Conservation (phyloP, 2,113 vertebrate genomes). For the Sterna hirundo region DNA sequence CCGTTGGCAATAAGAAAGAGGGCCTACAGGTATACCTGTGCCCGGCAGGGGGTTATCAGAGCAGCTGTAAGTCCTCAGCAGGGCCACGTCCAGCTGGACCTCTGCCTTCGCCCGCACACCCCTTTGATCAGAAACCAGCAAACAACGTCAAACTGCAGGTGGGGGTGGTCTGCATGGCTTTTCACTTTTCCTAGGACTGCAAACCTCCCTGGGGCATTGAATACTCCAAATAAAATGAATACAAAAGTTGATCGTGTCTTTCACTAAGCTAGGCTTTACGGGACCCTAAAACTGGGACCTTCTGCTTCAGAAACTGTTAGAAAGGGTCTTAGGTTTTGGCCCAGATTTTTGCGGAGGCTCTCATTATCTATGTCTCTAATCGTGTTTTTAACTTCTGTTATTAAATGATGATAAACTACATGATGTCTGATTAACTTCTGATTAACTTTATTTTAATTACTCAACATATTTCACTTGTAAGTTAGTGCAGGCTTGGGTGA, state of each 20-base stretch:
- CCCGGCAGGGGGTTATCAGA: rapidly evolving
- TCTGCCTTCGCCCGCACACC: background rate
- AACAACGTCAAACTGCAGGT: rapidly evolving
- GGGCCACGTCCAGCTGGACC: background rate
- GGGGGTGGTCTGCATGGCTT: background rate
- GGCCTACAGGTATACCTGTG: background rate
- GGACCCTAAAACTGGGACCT: background rate
- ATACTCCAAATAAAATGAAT: background rate
- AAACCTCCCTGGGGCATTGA: background rate
- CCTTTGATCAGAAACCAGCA: background rate
- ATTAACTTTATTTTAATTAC: background rate
- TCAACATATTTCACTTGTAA: background rate
- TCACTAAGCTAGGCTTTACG: background rate
- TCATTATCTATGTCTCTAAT: background rate
- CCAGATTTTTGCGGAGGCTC: background rate
- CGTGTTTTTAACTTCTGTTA: background rate
- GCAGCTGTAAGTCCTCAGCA: background rate
- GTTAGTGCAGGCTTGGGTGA: background rate
- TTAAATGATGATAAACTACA: background rate
- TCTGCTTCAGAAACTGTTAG: background rate
- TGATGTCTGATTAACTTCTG: background rate
- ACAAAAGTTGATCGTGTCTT: background rate
- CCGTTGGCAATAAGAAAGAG: background rate
- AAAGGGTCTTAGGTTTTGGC: background rate
- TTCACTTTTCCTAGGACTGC: background rate